These are phyloP conservation scores for Hydrolagus affinis DNA, from an alignment of 2,113 vertebrate species.

Conservation along the genomic window DNA sequence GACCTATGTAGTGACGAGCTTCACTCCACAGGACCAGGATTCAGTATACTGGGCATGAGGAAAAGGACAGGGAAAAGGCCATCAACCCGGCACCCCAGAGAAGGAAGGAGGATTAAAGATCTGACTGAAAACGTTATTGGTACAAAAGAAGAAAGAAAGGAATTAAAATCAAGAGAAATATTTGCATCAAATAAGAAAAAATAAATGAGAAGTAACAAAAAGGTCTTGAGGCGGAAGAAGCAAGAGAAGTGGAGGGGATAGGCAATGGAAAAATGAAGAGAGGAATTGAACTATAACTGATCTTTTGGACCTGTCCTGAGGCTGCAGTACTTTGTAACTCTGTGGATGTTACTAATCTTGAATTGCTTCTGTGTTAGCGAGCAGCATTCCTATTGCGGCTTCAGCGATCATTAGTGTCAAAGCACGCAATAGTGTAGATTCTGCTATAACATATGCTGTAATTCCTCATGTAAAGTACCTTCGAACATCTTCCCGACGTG, in stretches of 20 bases:
- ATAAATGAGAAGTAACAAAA: background rate
- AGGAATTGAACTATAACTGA: background rate
- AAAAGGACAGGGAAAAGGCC: background rate
- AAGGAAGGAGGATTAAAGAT: background rate
- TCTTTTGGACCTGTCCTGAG: background rate
- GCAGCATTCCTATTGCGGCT: background rate
- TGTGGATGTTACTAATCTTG: background rate
- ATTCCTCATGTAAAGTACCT: background rate
- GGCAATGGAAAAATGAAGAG: constrained; percentile 11
- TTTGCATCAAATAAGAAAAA: background rate
- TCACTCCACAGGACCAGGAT: background rate
- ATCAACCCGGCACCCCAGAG: background rate
- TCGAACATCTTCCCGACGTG: too few species aligned
- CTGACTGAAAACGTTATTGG: background rate
- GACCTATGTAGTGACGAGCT: background rate
- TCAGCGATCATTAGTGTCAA: background rate
- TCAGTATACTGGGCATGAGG: background rate
- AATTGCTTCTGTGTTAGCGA: background rate
- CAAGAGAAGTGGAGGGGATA: background rate
- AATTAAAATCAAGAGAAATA: background rate
- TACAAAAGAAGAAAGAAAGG: background rate
- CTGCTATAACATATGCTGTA: background rate
- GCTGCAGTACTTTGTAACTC: background rate
- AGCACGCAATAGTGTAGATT: background rate
- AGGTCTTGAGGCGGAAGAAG: background rate